phyloP scores from a whole-genome alignment of 1,140 invertebrate species.

The Grapholita molesta region DNA sequence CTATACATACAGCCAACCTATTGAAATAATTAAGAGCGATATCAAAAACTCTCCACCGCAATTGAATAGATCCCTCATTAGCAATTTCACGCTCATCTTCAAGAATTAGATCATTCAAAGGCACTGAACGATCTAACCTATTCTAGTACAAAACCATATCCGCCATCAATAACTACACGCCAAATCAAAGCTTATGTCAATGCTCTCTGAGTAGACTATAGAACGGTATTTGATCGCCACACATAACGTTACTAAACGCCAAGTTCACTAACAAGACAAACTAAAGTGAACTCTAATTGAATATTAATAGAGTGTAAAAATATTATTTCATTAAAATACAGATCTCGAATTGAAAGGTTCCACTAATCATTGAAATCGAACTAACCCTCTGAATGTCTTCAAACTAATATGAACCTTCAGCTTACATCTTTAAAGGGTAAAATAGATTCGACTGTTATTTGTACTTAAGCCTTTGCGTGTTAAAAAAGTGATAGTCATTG shows the following conservation, averaged over 20 bases:
- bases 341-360: background rate
- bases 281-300: background rate
- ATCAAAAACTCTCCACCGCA: background rate
- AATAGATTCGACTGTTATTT: background rate
- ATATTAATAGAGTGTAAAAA: background rate
- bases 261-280: background rate
- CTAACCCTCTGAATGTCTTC: background rate
- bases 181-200: background rate
- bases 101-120: background rate
- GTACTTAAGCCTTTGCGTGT: background rate
- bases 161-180: background rate
- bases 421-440: background rate
- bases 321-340: background rate
- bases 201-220: background rate
- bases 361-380: background rate
- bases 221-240: background rate
- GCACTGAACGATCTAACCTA: background rate
- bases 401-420: background rate
- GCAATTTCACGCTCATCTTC: conserved; percentile 1
- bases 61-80: conserved; percentile 2
- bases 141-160: background rate
- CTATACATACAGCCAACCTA: too few relatives aligned
- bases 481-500: background rate
- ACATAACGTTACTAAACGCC: background rate
- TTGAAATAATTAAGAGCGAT: background rate